Conservation (phyloP, 1,140 invertebrate species). For the Glossosoma conforme region DNA sequence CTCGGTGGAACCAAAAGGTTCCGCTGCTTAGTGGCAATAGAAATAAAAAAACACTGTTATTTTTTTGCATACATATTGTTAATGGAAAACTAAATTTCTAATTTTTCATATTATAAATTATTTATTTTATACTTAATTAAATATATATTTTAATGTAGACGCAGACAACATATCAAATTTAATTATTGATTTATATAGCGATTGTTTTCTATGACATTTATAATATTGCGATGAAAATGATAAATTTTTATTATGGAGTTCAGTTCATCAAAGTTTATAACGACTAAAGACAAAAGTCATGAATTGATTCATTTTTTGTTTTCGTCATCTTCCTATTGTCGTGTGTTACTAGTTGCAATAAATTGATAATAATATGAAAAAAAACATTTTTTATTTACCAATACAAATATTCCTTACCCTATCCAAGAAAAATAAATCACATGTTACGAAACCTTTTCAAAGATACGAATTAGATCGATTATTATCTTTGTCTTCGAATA, state of each 20-base stretch:
- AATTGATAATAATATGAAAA: conserved; percentile 27
- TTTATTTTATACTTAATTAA: conserved; percentile 4
- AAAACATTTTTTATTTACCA: conserved; percentile 14
- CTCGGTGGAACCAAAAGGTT: too few species aligned
- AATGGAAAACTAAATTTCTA: not conserved
- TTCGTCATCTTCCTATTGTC: conserved; percentile 30
- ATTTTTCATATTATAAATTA: conserved; percentile 3
- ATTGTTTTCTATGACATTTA: conserved; percentile 19
- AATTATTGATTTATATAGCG: not conserved
- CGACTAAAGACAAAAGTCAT: conserved; percentile 12
- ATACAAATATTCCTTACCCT: not conserved
- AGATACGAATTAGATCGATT: too few species aligned
- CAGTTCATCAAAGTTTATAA: conserved; percentile 6
- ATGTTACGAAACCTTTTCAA: too few species aligned
- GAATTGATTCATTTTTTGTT: conserved; percentile 25
- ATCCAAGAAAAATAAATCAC: not conserved
- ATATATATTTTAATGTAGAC: conserved; percentile 6
- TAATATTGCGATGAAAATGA: conserved; percentile 14
- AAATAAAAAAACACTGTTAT: too few species aligned
- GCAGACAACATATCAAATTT: conserved; percentile 15
- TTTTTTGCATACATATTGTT: too few species aligned
- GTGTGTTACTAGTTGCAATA: conserved; percentile 34
- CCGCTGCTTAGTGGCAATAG: too few species aligned
- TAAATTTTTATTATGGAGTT: conserved; percentile 1
- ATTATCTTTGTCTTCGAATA: too few species aligned